Evolutionary conservation across 2,113 vertebrate genomes (phyloP), one percentile per base, ranked within the genome.

Genomic region (Pardalotus punctatus): DNA sequence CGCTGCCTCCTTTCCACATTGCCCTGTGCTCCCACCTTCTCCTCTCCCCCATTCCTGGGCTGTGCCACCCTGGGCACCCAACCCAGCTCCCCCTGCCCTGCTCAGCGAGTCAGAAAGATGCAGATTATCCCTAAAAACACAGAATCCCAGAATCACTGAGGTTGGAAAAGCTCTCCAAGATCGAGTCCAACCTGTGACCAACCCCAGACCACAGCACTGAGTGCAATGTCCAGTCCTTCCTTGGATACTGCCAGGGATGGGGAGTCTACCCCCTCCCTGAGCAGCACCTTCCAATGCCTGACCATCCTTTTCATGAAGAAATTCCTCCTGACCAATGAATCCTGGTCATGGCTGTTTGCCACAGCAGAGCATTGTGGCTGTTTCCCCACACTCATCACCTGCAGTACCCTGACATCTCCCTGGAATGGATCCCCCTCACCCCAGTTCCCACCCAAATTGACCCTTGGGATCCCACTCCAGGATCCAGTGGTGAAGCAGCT

Each of bases 321-420:
- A 61, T 11, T 40, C 16, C 8, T 48, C 21, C 74, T 12, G 11
- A 31, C 47, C 33, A 12, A 27, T 15, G 1, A 8, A 14, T 42
- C 43, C 62, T 56, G 60, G 40, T 43, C 25, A 2, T 0, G 0
- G 22, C 6, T 1, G 0, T 54, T 67, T 36, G 25, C 65, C 22
- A 5, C 24, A 36, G 10, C 35, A 40, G 35, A 18, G 15, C 0
- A 0, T 2, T 33, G 45, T 1, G 9, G 40, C 25, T 22, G 6
- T 38, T 53, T 57, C 16, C 42, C 33, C 17, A 13, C 0, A 27
- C 16, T 27, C 45, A 10, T 51, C 3, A 1, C 33, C 35, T 10
- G 28, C 58, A 84, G 43, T 24, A 22, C 0, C 10, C 47, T 10
- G 33, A 3, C 10, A 50, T 10, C 38, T 33, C 56, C 48, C 45